Conservation (phyloP, 2,113 vertebrate genomes). For the Serilophus lunatus region DNA sequence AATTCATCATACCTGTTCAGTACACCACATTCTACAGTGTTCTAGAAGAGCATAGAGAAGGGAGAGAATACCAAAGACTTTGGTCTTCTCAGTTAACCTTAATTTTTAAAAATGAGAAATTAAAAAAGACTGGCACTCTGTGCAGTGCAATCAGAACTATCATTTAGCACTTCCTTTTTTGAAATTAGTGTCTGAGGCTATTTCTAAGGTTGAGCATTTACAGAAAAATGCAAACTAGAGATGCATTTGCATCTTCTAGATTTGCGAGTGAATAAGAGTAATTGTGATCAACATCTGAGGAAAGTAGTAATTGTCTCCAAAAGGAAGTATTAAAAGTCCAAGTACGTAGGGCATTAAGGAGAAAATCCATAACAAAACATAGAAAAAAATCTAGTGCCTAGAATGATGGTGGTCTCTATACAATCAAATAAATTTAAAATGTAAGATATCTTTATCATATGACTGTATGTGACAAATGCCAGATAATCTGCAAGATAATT, state of each 20-base stretch:
- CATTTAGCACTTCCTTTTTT: not conserved
- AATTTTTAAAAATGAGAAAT: not conserved
- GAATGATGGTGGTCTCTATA: not conserved
- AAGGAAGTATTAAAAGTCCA: not conserved
- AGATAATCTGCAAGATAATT: not conserved
- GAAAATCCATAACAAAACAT: not conserved
- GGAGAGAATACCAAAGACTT: not conserved
- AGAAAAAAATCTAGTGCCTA: not conserved
- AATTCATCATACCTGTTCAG: not conserved
- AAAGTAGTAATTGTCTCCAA: not conserved
- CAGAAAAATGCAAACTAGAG: not conserved
- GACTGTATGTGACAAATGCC: not conserved
- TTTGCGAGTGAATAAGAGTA: not conserved
- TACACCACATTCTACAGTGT: not conserved
- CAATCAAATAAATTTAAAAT: not conserved
- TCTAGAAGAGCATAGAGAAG: not conserved
- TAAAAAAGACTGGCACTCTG: not conserved
- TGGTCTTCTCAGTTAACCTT: not conserved
- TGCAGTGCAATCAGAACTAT: not conserved
- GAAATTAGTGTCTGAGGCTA: not conserved
- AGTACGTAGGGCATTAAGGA: not conserved
- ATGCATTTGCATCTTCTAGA: not conserved
- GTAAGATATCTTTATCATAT: not conserved
- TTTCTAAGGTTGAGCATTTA: not conserved
- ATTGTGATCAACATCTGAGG: not conserved